phyloP scores from a whole-genome alignment of 2,797 vertebrate genomes.

The Bovichtus variegatus region DNA sequence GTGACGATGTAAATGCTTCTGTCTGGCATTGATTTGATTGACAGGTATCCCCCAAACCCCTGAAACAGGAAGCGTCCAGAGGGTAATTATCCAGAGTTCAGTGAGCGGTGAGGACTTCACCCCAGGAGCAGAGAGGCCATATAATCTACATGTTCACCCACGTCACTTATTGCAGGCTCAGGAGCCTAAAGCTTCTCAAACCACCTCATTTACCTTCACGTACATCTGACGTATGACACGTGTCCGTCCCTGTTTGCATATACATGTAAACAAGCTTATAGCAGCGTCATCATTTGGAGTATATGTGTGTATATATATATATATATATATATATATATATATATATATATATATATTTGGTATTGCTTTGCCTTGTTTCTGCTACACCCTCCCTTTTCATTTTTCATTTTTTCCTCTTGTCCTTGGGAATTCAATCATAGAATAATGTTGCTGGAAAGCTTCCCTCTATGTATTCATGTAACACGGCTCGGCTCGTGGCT shows the following conservation, averaged over 20 bases:
- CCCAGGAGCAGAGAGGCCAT: slow-evolving; percentile 62
- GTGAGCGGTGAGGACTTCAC: slow-evolving; percentile 63
- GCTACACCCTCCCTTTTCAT: slow-evolving; percentile 28
- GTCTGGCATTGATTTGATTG: slow-evolving; percentile 74
- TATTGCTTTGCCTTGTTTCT: slow-evolving; percentile 1
- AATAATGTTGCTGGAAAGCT: slow-evolving; percentile 69
- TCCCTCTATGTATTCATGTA: slow-evolving; percentile 73
- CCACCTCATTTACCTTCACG: slow-evolving; percentile 42
- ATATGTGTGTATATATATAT: neutral
- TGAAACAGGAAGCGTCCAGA: slow-evolving; percentile 53
- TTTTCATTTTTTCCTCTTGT: slow-evolving; percentile 45
- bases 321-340: neutral
- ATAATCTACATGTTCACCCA: slow-evolving; percentile 71
- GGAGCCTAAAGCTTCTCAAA: too few species aligned
- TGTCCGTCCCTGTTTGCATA: slow-evolving; percentile 9
- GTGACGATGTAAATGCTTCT: slow-evolving; percentile 72
- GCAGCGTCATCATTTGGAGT: slow-evolving; percentile 24
- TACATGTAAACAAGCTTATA: slow-evolving; percentile 13
- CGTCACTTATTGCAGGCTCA: slow-evolving; percentile 34
- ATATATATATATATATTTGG: neutral
- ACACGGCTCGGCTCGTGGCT: slow-evolving; percentile 66
- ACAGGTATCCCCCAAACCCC: slow-evolving; percentile 66
- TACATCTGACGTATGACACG: slow-evolving; percentile 21
- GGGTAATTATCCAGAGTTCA: slow-evolving; percentile 68
- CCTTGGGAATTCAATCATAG: slow-evolving; percentile 82